Evolutionary conservation across 2,113 vertebrate genomes (phyloP).

Genomic region (Calyptommatus sinebrachiatus): DNA sequence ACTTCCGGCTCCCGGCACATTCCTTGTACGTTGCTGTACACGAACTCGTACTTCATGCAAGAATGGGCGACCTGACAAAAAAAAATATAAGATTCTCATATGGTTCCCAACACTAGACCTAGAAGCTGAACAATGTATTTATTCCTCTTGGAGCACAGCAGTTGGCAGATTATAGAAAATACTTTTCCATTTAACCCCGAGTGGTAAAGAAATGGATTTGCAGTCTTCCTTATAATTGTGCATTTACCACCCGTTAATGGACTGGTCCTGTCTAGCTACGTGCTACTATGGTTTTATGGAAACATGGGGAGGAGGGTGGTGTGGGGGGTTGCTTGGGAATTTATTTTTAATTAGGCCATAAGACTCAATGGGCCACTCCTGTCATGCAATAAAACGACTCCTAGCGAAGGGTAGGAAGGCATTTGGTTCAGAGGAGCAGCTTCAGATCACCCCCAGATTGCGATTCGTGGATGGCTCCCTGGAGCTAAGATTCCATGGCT

Average conservation of each 20-base stretch:
- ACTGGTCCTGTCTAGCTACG: constrained; percentile 54
- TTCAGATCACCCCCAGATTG: constrained; percentile 69
- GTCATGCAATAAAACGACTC: constrained; percentile 63
- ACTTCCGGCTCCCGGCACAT: too few species aligned
- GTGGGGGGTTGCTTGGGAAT: constrained; percentile 72
- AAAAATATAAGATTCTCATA: too few species aligned
- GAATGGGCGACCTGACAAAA: too few species aligned
- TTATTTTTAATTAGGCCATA: constrained; percentile 79
- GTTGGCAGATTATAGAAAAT: constrained; percentile 48
- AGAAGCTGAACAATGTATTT: constrained; percentile 46
- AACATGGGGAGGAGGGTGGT: constrained; percentile 54
- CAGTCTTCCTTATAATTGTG: constrained; percentile 47
- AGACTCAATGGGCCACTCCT: constrained; percentile 66
- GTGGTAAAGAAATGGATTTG: constrained; percentile 46
- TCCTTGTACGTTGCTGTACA: constrained; percentile 3
- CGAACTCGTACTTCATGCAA: too few species aligned
- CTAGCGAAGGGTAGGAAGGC: constrained; percentile 60
- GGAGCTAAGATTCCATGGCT: constrained; percentile 57
- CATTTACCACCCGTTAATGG: constrained; percentile 58
- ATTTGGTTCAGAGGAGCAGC: constrained; percentile 65
- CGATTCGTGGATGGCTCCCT: constrained; percentile 70
- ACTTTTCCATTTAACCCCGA: constrained; percentile 57
- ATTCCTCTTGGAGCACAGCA: constrained; percentile 50
- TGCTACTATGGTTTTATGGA: constrained; percentile 61
- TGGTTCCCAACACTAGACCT: background rate